Evolutionary conservation across 2,888 invertebrate genomes (phyloP), one percentile per base, ranked within the genome.

Genomic region (Ptilodon capucinus): DNA sequence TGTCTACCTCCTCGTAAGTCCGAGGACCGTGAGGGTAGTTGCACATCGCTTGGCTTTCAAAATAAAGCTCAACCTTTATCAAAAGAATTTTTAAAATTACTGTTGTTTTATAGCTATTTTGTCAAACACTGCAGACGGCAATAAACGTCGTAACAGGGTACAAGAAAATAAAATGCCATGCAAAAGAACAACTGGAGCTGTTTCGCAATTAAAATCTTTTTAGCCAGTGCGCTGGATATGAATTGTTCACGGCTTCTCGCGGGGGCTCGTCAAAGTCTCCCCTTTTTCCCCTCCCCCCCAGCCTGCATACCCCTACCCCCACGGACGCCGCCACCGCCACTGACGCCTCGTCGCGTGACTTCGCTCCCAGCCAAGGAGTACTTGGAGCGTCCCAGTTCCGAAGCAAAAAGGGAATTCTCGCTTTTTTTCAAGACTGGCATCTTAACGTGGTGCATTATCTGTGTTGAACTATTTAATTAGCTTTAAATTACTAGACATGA

Each of bases 381-480:
- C 76, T 77, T 66, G 60, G 69, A 68, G 61, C 60, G 75, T 54
- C 62, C 74, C 54, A 74, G 67, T 67, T 77, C 42, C 42, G 46
- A 48, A 36, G 54, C 21, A 57, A 55, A 64, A 63, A 58, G 54
- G 50, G 47, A 59, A 61, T 55, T 57, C 18, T 59, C 42, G 52
- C 53, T 65, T 63, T 54, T 54, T 38, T 55, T 40, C 46, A 53
- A 53, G 49, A 67, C 55, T 56, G 52, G 50, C 45, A 62, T 56
- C 59, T 61, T 48, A 59, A 52, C 60, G 51, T 54, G 58, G 44
- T 46, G 38, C 47, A 43, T n/a, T 30, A 48, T 42, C 39, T 49
- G 13, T 28, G 2, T n/a, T 28, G 28, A 28, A 28, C 4, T 0
- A n/a, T 28, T 11, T n/a, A n/a, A 28, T 28, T 28, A 28, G 23